Percentiles rank a stretch among this genome's conserved stretches.
phyloP scores from a whole-genome alignment of 2,888 invertebrate species.

The Ashinkailepas kermadecensis region DNA sequence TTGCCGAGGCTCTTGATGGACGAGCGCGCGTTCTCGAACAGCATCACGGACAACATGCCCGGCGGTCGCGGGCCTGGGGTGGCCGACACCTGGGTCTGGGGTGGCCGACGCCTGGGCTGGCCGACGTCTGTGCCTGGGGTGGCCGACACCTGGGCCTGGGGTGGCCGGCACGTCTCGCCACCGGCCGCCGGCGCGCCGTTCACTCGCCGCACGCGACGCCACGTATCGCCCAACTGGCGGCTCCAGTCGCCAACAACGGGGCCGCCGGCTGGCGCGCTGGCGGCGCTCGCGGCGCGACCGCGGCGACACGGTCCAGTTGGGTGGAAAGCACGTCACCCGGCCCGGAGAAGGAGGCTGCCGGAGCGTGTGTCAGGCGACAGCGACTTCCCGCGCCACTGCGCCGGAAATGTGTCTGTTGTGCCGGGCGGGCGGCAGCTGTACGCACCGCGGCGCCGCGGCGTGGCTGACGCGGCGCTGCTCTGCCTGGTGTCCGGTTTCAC shows the following conservation, averaged over 20 bases:
- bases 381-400: neutral
- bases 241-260: neutral
- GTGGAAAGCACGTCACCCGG: neutral
- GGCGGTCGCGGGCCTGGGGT: no score
- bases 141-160: no score
- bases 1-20: constrained; percentile 16
- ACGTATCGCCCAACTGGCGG: neutral
- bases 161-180: neutral
- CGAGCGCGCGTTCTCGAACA: constrained; percentile 16
- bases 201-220: neutral
- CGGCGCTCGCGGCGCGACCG: neutral
- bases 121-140: no score
- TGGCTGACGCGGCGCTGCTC: no score
- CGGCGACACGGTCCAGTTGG: constrained; percentile 9
- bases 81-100: no score
- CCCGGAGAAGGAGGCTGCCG: neutral
- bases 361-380: neutral
- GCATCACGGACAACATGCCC: neutral
- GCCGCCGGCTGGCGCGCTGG: neutral
- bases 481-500: no score
- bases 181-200: neutral
- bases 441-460: no score
- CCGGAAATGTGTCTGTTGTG: no score
- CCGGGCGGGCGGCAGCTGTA: no score
- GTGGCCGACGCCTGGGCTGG: no score